Base-by-base conservation (phyloP, 2,113 vertebrate species). In the Orientallactaga bullata region DNA sequence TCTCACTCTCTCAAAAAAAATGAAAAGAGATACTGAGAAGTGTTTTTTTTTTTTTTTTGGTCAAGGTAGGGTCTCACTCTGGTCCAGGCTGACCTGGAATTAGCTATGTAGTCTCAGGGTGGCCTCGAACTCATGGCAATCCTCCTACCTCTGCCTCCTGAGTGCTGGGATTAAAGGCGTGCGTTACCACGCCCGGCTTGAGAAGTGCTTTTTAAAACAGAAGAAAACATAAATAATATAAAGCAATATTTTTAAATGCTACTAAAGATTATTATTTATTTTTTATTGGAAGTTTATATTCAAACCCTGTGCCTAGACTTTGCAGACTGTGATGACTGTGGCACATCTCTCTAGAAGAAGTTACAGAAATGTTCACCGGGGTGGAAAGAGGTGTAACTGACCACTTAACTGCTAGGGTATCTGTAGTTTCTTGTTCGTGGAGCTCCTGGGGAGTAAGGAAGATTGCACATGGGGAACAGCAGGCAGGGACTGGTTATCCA, bases 181-280 rank as follows among this genome's bases (percentile, higher is more conserved):
- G n/a, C n/a, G n/a, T n/a, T n/a, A n/a, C n/a, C n/a, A n/a, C n/a
- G n/a, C n/a, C n/a, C n/a, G n/a, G n/a, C n/a, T n/a, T 39, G 63
- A 92, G 12, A 24, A 7, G 1, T 89, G 69, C 39, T 73, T 95
- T 94, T 55, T 55, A 77, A 88, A 93, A 63, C 12, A 9, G 12
- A 65, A 80, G 24, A 39, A 16, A 71, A n/a, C 11, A 71, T 6
- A 26, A 42, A 42, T 39, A 77, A 26, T 42, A 28, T 66, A 90
- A 7, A 30, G 18, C 24, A 26, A 9, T 81, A 66, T 88, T 91
- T 91, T 32, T 60, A 81, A 90, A 39, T 72, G 30, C 17, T 77
- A 32, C 13, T 74, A 79, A 89, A 39, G 28, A 63, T 76, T 80
- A 76, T 51, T 65, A 37, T 80, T 82, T 83, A 47, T 90, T 92